phyloP scores from a whole-genome alignment of 2,113 vertebrate species.

The Thamnaconus septentrionalis region DNA sequence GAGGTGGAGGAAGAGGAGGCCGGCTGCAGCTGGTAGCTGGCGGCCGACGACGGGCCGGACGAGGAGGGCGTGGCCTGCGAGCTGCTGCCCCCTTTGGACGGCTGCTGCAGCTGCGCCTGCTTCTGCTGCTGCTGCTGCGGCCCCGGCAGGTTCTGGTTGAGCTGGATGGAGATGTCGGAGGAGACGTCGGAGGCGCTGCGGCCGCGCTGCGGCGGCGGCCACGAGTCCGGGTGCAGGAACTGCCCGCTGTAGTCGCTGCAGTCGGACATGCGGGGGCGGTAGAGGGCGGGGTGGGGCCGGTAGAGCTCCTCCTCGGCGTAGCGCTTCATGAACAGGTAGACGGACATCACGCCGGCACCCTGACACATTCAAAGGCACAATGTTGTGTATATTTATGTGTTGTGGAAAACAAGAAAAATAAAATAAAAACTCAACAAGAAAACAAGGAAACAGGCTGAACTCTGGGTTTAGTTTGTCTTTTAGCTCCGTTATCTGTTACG shows the following conservation, averaged over 20 bases:
- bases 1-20: conserved; percentile 71
- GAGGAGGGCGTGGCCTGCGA: conserved; percentile 61
- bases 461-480: no score
- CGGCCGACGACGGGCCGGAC: conserved; percentile 70
- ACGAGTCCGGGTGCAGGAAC: conserved; percentile 88
- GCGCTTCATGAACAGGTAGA: conserved; percentile 92
- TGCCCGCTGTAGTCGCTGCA: conserved; percentile 92
- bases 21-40: conserved; percentile 71
- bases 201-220: conserved; percentile 79
- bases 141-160: conserved; percentile 79
- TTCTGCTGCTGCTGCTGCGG: conserved; percentile 37
- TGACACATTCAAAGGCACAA: conserved; percentile 31
- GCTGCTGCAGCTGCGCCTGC: conserved; percentile 49
- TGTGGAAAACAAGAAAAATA: not conserved
- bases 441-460: no score
- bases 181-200: conserved; percentile 87
- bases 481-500: no score
- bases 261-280: conserved; percentile 89
- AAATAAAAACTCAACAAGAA: no score
- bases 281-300: conserved; percentile 86
- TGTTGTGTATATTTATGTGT: no score
- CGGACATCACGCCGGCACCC: conserved; percentile 92
- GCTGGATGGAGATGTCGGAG: conserved; percentile 90
- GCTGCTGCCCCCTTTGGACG: conserved; percentile 50
- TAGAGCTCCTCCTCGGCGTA: conserved; percentile 90